Conservation (phyloP, 2,888 invertebrate species). For the Laspeyria flexula region DNA sequence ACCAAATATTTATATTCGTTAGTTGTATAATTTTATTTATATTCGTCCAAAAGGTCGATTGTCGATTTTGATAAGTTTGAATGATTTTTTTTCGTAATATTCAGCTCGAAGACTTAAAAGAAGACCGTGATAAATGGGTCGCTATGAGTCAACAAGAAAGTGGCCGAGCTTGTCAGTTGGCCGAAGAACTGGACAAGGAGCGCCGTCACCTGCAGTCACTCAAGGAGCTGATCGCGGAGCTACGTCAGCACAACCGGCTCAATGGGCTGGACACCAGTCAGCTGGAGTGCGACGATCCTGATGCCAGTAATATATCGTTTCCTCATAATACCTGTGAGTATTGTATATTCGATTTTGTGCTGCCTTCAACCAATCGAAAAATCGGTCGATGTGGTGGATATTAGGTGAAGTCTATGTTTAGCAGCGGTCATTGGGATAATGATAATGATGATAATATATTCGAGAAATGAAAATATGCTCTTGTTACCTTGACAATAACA, state of each 20-base stretch:
- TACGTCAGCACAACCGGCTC: constrained; percentile 66
- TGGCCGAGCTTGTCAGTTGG: constrained; percentile 52
- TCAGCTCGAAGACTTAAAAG: constrained; percentile 79
- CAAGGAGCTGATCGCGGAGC: constrained; percentile 65
- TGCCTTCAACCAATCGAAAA: too few relatives aligned
- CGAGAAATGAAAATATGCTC: too few relatives aligned
- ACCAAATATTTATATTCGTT: too few relatives aligned
- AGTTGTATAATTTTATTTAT: too few relatives aligned
- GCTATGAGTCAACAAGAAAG: constrained; percentile 63
- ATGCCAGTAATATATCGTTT: constrained; percentile 65
- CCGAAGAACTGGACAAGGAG: constrained; percentile 67
- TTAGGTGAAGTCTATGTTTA: too few relatives aligned
- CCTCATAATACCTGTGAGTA: constrained; percentile 73
- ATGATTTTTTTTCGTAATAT: constrained; percentile 3
- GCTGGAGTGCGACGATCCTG: constrained; percentile 76
- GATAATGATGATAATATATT: too few relatives aligned
- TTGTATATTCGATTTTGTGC: neutral
- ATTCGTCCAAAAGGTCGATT: too few relatives aligned
- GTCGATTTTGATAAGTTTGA: too few relatives aligned
- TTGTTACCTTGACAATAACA: too few relatives aligned
- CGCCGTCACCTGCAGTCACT: constrained; percentile 56
- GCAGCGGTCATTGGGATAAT: too few relatives aligned
- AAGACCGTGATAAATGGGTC: constrained; percentile 72
- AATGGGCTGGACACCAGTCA: constrained; percentile 69
- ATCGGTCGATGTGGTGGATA: too few relatives aligned